Percentiles rank a stretch among this genome's conserved stretches.
Evolutionary conservation across 2,797 vertebrate genomes (phyloP).

Genomic region (Kryptolebias ocellatus): DNA sequence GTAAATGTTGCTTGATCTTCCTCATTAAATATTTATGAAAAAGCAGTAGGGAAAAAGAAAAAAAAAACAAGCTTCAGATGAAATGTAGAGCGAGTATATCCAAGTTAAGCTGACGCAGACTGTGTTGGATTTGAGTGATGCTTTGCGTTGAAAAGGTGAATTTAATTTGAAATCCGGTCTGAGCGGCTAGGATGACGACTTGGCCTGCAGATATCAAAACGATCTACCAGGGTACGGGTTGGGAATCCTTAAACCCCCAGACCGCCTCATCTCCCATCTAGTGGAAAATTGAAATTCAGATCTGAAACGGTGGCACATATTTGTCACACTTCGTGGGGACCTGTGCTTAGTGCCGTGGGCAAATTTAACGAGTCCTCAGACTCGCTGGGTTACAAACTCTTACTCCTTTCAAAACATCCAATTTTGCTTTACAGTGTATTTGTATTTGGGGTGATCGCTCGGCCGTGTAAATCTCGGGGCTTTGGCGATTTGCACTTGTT

Average conservation of each 20-base stretch:
- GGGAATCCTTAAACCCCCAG: slow-evolving; percentile 21
- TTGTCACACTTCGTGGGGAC: slow-evolving; percentile 28
- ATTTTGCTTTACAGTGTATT: slow-evolving; percentile 20
- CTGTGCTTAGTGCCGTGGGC: slow-evolving; percentile 24
- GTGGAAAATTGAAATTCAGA: slow-evolving; percentile 29
- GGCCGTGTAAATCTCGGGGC: slow-evolving; percentile 34
- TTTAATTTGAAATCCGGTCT: slow-evolving; percentile 35
- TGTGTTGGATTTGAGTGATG: slow-evolving; percentile 25
- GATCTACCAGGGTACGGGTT: slow-evolving; percentile 14
- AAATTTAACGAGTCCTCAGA: slow-evolving; percentile 31
- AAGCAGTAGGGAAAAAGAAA: slow-evolving; percentile 31
- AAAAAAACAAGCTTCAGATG: slow-evolving; percentile 39
- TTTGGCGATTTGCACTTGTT: slow-evolving; percentile 49
- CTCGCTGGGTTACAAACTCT: slow-evolving; percentile 31
- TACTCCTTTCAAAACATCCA: slow-evolving; percentile 6
- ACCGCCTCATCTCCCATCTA: slow-evolving; percentile 21
- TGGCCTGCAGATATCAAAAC: slow-evolving; percentile 16
- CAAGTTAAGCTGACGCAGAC: slow-evolving; percentile 27
- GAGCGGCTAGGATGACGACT: slow-evolving; percentile 34
- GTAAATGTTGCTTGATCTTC: slow-evolving; percentile 51
- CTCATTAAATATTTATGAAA: slow-evolving; percentile 57
- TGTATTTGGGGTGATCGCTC: slow-evolving; percentile 45
- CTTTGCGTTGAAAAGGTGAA: slow-evolving; percentile 16
- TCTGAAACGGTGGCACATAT: slow-evolving; percentile 17
- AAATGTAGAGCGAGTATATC: slow-evolving; percentile 27